phyloP scores from a whole-genome alignment of 2,888 invertebrate species.

The Dasysyrphus albostriatus region DNA sequence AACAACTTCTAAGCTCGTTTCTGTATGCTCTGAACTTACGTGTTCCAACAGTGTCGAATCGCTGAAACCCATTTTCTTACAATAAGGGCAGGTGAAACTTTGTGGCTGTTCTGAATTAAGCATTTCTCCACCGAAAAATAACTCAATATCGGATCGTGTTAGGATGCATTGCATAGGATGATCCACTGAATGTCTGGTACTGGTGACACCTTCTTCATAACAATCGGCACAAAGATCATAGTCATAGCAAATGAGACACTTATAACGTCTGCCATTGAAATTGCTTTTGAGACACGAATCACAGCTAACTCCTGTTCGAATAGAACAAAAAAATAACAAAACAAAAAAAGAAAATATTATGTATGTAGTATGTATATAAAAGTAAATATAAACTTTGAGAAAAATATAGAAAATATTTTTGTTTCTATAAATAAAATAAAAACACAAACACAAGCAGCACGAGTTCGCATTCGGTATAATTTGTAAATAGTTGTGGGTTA shows the following conservation, averaged over 20 bases:
- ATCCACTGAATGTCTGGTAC: conserved; percentile 96
- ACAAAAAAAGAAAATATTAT: conserved; percentile 26
- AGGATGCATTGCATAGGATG: conserved; percentile 99
- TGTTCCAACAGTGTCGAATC: conserved; percentile 96
- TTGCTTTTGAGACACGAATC: conserved; percentile 99
- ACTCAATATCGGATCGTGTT: conserved; percentile 97
- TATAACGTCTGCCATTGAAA: conserved; percentile 98
- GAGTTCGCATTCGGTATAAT: conserved; percentile 8
- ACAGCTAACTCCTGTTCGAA: conserved; percentile 96
- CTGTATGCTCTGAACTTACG: conserved; percentile 95
- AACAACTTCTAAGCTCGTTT: conserved; percentile 96
- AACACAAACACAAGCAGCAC: conserved; percentile 25
- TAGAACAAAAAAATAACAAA: conserved; percentile 60
- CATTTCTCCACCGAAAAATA: conserved; percentile 98
- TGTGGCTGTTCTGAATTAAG: conserved; percentile 96
- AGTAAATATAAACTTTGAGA: neutral
- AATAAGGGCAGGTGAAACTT: conserved; percentile 98
- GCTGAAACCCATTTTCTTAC: conserved; percentile 98
- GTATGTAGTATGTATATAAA: neutral
- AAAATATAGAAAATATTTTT: conserved; percentile 3
- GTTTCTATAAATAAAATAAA: conserved; percentile 30
- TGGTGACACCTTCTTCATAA: conserved; percentile 95
- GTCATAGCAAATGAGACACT: conserved; percentile 99
- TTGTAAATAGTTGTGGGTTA: conserved; percentile 44
- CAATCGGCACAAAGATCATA: conserved; percentile 99